Base-by-base conservation (phyloP, 2,113 vertebrate genomes). In the Acrocephalus kingi region DNA sequence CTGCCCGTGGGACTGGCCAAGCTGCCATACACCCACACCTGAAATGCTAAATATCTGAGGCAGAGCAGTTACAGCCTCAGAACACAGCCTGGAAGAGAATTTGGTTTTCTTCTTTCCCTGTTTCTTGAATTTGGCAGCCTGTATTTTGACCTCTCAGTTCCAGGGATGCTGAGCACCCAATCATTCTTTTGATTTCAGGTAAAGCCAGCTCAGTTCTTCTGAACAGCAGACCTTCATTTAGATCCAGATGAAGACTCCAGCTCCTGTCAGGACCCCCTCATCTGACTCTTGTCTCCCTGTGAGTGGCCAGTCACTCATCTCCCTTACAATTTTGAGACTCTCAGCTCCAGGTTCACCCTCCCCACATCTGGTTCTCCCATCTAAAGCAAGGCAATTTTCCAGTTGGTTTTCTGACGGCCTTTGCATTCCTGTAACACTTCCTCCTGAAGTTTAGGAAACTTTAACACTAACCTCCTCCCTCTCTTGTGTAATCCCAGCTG, bases 1-100 rank as follows among this genome's bases (percentile, higher is more conserved):
- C 35, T 3, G 71, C 37, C 31, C 5, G 0, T 0, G 28, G 62
- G 27, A 82, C 31, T 1, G 4, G 33, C 67, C 2, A 2, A 20
- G 33, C 59, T 30, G n/a, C 23, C 17, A 16, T 3, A 8, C 17
- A 24, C 14, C 27, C 45, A 37, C 35, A n/a, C 41, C 89, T 35
- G 35, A 61, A 48, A 54, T 1, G 15, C 15, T 7, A 19, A 7
- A 3, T 4, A 13, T 9, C 61, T 9, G 10, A 81, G 49, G 64
- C 72, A 74, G 68, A 45, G n/a, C 48, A 33, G 9, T 5, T 35
- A 45, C 30, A 75, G 45, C 48, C 69, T 55, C 64, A 13, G 15
- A 76, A 62, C 16, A 27, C 45, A 91, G 68, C 28, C 3, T 52
- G 27, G 49, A 18, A 91, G 20, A 15, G 23, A 2, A 5, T 51